Percentiles rank a stretch among this genome's conserved stretches.
These are phyloP conservation scores for Hyphantria cunea DNA, from an alignment of 1,140 invertebrate species.

Conservation along the genomic window DNA sequence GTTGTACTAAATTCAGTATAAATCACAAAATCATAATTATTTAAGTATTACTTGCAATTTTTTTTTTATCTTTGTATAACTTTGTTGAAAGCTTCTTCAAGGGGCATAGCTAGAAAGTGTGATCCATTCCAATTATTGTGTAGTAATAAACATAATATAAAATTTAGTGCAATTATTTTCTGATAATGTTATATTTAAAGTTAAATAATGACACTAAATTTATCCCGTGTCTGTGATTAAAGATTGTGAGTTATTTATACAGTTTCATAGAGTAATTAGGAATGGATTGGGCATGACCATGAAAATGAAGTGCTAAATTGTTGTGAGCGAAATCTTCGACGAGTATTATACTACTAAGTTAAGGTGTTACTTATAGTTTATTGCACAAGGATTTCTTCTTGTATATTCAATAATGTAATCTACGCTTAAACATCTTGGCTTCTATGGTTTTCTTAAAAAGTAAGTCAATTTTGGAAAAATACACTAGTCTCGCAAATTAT, in stretches of 20 bases:
- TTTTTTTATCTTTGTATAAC: conserved; percentile 21
- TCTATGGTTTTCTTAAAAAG: conserved; percentile 36
- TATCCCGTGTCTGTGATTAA: no score
- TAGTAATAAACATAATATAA: neutral
- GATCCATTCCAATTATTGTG: neutral
- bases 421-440: conserved; percentile 46
- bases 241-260: no score
- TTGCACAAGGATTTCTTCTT: conserved; percentile 47
- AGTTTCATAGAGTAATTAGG: no score
- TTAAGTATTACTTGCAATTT: conserved; percentile 23
- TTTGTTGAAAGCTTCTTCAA: conserved; percentile 13
- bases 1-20: conserved; percentile 29
- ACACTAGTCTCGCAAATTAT: conserved; percentile 54
- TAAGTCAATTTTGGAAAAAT: conserved; percentile 48
- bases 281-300: no score
- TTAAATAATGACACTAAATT: no score
- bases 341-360: conserved; percentile 16
- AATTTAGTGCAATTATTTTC: no score
- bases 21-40: conserved; percentile 29
- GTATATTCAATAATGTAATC: conserved; percentile 35
- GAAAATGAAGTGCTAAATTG: neutral
- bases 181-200: no score
- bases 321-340: conserved; percentile 20
- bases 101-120: conserved; percentile 1
- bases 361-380: conserved; percentile 33